These are phyloP conservation scores for Glossophaga mutica DNA, from an alignment of 2,797 vertebrate species.

Conservation along the genomic window DNA sequence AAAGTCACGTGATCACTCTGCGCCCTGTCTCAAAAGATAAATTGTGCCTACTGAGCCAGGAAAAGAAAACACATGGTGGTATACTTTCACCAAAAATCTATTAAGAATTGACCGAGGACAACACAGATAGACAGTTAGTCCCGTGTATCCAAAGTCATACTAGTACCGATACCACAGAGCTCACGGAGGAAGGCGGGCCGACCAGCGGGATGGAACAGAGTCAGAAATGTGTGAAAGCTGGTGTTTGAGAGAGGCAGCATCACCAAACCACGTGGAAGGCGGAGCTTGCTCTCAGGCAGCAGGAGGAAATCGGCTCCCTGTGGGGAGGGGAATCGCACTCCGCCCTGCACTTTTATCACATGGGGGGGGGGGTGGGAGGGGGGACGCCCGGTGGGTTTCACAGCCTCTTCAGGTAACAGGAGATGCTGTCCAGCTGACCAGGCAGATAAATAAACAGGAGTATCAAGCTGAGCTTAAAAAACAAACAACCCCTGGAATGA, in stretches of 20 bases:
- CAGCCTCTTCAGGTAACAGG: background rate
- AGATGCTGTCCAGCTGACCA: background rate
- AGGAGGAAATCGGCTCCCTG: background rate
- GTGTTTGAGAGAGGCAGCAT: background rate
- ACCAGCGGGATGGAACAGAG: background rate
- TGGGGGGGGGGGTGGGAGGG: background rate
- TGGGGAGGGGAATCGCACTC: background rate
- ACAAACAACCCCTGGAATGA: background rate
- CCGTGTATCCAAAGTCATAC: background rate
- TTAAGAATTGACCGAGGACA: background rate
- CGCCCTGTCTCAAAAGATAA: background rate
- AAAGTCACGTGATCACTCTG: background rate
- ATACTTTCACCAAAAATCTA: background rate
- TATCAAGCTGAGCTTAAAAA: background rate
- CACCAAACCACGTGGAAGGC: background rate
- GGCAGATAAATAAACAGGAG: background rate
- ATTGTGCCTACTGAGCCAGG: background rate
- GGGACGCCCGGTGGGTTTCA: background rate
- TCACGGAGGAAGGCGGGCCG: background rate
- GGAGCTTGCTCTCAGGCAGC: background rate
- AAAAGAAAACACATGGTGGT: background rate
- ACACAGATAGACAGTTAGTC: background rate
- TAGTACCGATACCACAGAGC: background rate
- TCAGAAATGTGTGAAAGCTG: background rate
- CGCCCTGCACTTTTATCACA: background rate